phyloP scores from a whole-genome alignment of 2,797 vertebrate genomes.

The Merluccius polli region DNA sequence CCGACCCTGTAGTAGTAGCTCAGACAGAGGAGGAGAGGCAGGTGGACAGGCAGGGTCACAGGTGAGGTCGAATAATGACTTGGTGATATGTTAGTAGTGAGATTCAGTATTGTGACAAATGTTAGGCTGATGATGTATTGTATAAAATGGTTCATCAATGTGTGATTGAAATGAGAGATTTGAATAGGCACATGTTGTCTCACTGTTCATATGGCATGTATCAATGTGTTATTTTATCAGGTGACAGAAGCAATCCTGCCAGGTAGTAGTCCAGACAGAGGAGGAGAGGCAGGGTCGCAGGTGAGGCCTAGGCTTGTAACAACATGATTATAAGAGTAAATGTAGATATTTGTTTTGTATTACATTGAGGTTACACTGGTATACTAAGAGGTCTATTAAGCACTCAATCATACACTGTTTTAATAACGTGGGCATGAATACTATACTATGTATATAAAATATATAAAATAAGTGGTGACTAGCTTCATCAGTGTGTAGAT shows the following conservation, averaged over 20 bases:
- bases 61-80: too few relatives aligned
- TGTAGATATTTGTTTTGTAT: too few relatives aligned
- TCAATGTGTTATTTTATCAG: constrained; percentile 24
- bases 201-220: too few relatives aligned
- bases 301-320: too few relatives aligned
- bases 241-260: constrained; percentile 16
- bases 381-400: too few relatives aligned
- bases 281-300: neutral
- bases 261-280: neutral
- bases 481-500: constrained; percentile 15
- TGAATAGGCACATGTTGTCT: constrained; percentile 11
- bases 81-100: too few relatives aligned
- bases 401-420: constrained; percentile 15
- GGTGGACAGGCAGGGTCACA: neutral
- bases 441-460: constrained; percentile 10
- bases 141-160: constrained; percentile 1
- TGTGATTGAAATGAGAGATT: neutral
- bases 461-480: constrained; percentile 15
- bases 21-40: too few relatives aligned
- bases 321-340: too few relatives aligned
- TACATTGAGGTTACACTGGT: too few relatives aligned
- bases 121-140: constrained; percentile 1
- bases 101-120: neutral
- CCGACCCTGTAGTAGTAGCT: too few relatives aligned
- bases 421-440: constrained; percentile 9